Percentiles rank a stretch among this genome's conserved stretches.
Conservation (phyloP, 2,797 vertebrate genomes). For the Phrynocephalus vlangalii region DNA sequence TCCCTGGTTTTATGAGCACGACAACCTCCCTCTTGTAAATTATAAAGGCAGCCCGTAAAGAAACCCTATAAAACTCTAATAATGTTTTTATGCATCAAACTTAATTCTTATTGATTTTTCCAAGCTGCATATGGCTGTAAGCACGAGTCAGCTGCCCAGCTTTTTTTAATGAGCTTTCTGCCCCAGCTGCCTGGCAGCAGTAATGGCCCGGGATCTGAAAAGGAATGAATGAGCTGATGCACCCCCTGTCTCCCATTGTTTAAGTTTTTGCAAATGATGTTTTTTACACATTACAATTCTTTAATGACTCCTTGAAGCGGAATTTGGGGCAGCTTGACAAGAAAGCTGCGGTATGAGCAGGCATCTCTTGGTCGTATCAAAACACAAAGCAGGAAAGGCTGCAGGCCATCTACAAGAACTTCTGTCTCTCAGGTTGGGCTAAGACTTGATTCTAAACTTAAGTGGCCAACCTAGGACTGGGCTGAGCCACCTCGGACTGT, state of each 20-base stretch:
- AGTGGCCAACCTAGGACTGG: no score
- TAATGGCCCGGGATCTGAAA: not conserved
- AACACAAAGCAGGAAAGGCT: no score
- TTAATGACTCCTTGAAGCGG: not conserved
- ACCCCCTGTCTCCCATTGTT: no score
- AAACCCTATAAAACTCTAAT: slow-evolving; percentile 54
- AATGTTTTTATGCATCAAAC: slow-evolving; percentile 63
- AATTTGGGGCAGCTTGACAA: not conserved
- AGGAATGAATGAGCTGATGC: not conserved
- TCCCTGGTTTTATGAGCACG: slow-evolving; percentile 4
- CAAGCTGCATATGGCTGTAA: slow-evolving; percentile 37
- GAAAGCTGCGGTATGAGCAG: not conserved
- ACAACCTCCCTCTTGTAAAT: slow-evolving; percentile 47
- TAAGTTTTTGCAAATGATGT: not conserved
- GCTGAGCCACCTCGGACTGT: no score
- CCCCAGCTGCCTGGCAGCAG: not conserved
- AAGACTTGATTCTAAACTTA: no score
- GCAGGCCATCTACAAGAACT: no score
- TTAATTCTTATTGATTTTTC: slow-evolving; percentile 69
- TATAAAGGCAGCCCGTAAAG: slow-evolving; percentile 55
- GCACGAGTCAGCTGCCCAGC: slow-evolving; percentile 34
- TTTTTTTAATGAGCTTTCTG: slow-evolving; percentile 52
- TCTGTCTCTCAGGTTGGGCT: no score
- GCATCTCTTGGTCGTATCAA: not conserved
- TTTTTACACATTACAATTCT: not conserved